Conservation (phyloP, 2,113 vertebrate genomes). For the Ceyx melanurus region DNA sequence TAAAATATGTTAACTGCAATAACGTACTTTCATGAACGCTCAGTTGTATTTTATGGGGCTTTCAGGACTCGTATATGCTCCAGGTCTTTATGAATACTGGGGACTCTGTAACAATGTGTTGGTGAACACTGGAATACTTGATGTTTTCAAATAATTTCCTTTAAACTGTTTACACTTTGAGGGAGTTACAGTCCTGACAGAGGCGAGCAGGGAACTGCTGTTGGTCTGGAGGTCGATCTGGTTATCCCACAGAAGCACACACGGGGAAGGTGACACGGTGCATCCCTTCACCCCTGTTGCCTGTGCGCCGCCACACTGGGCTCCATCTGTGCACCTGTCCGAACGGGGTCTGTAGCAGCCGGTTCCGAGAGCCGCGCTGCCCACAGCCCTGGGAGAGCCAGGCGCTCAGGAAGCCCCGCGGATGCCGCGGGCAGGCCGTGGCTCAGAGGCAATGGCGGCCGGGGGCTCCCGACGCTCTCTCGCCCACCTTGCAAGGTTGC, state of each 20-base stretch:
- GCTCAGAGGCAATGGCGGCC: neutral
- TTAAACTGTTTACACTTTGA: neutral
- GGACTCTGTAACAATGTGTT: neutral
- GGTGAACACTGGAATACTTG: neutral
- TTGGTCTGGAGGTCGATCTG: rapidly evolving
- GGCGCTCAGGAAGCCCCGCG: neutral
- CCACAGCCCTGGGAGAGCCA: neutral
- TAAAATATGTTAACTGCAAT: neutral
- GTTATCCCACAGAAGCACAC: neutral
- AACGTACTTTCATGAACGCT: neutral
- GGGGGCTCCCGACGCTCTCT: neutral
- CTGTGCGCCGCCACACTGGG: neutral
- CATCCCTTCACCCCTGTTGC: rapidly evolving
- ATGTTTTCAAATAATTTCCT: neutral
- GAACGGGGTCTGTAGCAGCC: neutral
- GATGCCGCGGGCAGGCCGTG: neutral
- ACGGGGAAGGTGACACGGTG: neutral
- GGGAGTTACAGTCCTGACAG: neutral
- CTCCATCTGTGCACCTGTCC: neutral
- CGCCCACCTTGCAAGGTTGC: neutral
- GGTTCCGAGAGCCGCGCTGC: neutral
- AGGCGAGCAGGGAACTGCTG: rapidly evolving
- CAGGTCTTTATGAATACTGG: neutral
- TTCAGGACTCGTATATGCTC: neutral
- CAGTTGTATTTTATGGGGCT: neutral